Conservation (phyloP, 2,888 invertebrate genomes). For the Eucriotettix oculatus region DNA sequence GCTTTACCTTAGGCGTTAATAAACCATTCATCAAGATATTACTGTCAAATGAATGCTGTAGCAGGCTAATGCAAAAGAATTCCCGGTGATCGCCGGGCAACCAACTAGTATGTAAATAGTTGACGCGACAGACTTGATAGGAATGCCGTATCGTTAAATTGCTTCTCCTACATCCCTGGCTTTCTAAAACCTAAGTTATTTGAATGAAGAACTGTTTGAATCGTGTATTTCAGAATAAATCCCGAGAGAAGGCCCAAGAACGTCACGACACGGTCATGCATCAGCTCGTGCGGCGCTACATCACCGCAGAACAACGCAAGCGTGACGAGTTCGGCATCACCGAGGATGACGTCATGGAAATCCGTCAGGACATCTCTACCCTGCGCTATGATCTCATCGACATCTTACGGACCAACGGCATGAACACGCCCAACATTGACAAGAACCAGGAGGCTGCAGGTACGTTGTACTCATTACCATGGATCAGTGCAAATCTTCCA, state of each 20-base stretch:
- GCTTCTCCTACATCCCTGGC: too few relatives aligned
- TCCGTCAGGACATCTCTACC: conserved; percentile 92
- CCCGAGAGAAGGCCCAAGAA: conserved; percentile 48
- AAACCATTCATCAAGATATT: too few relatives aligned
- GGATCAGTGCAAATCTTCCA: too few relatives aligned
- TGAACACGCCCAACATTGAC: conserved; percentile 61
- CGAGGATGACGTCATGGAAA: conserved; percentile 96
- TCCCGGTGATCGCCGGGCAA: too few relatives aligned
- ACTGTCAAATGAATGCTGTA: too few relatives aligned
- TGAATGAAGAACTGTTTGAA: background rate
- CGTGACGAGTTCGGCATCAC: conserved; percentile 84
- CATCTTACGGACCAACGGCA: conserved; percentile 76
- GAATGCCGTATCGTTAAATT: too few relatives aligned
- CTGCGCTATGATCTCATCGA: conserved; percentile 84
- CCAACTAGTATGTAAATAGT: too few relatives aligned
- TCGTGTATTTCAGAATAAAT: conserved; percentile 42
- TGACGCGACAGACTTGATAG: too few relatives aligned
- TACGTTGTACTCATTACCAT: too few relatives aligned
- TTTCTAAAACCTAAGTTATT: too few relatives aligned
- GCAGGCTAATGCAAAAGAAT: too few relatives aligned
- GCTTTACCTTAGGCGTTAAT: too few relatives aligned
- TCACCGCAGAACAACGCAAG: conserved; percentile 74
- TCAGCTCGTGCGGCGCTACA: conserved; percentile 74
- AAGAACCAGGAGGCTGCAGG: conserved; percentile 42
- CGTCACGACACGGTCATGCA: conserved; percentile 76